Evolutionary conservation across 1,140 invertebrate genomes (phyloP).

Genomic region (Drosophila kurseongensis): DNA sequence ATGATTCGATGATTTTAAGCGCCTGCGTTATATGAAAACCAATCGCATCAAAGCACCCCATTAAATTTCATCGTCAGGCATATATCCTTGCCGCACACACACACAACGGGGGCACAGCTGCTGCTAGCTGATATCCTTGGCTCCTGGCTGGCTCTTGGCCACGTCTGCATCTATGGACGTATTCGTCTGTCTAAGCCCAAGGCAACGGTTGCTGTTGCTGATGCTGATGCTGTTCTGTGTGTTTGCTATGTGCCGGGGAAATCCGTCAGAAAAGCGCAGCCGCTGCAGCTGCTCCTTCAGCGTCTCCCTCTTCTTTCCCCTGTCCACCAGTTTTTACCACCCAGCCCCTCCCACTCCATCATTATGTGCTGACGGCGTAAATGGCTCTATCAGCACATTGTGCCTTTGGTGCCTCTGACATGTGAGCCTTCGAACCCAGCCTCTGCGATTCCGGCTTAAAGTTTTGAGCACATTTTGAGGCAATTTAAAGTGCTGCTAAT

Average conservation of each 20-base stretch:
- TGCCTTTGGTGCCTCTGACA: constrained; percentile 63
- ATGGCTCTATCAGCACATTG: constrained; percentile 79
- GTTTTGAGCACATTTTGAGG: constrained; percentile 40
- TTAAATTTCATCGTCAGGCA: constrained; percentile 85
- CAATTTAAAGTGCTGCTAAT: constrained; percentile 77
- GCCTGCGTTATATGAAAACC: constrained; percentile 85
- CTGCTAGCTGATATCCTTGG: constrained; percentile 57
- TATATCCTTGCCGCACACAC: constrained; percentile 72
- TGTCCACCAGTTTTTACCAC: neutral
- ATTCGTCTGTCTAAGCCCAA: constrained; percentile 52
- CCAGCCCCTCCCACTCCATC: constrained; percentile 53
- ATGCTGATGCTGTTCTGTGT: constrained; percentile 27
- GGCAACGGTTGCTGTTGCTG: constrained; percentile 28
- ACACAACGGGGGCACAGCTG: constrained; percentile 52
- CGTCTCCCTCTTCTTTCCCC: neutral
- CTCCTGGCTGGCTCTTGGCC: constrained; percentile 44
- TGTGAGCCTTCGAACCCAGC: constrained; percentile 43
- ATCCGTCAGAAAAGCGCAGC: constrained; percentile 74
- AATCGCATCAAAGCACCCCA: constrained; percentile 85
- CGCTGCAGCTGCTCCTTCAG: constrained; percentile 57
- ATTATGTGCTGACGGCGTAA: constrained; percentile 82
- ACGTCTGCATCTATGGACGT: constrained; percentile 51
- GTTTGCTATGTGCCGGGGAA: constrained; percentile 77
- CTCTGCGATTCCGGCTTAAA: constrained; percentile 49
- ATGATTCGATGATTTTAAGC: constrained; percentile 85